phyloP scores from a whole-genome alignment of 35 echinoderm and acorn worm species.

The Eucidaris tribuloides region DNA sequence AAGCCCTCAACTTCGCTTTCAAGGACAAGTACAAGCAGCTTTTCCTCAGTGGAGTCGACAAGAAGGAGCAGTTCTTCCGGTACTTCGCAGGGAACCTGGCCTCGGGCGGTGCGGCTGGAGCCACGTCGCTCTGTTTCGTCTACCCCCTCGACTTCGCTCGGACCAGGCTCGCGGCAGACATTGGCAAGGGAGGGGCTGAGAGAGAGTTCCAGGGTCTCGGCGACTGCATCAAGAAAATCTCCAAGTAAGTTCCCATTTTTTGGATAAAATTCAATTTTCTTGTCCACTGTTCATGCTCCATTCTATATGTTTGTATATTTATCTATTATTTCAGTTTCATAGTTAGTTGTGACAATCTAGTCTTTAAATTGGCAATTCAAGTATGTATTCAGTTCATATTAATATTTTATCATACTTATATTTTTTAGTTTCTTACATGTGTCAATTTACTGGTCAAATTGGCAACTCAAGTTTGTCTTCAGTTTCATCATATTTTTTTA shows the following conservation, averaged over 20 bases:
- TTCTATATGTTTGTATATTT: too few relatives aligned
- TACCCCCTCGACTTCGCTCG: conserved; percentile 77
- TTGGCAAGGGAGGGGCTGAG: conserved; percentile 40
- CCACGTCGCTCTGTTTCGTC: conserved; percentile 67
- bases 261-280: too few relatives aligned
- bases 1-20: conserved; percentile 82
- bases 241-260: conserved; percentile 46
- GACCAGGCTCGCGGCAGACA: conserved; percentile 58
- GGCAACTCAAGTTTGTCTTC: too few relatives aligned
- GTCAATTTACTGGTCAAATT: too few relatives aligned
- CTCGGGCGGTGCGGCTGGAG: conserved; percentile 72
- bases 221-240: conserved; percentile 50
- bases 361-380: too few relatives aligned
- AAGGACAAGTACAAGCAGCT: conserved; percentile 86
- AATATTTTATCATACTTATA: too few relatives aligned
- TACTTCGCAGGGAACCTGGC: conserved; percentile 75
- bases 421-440: too few relatives aligned
- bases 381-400: too few relatives aligned
- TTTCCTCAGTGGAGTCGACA: conserved; percentile 60
- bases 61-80: conserved; percentile 54
- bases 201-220: conserved; percentile 63
- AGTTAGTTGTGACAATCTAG: too few relatives aligned
- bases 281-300: too few relatives aligned
- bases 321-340: too few relatives aligned
- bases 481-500: too few relatives aligned